phyloP scores from a whole-genome alignment of 2,888 invertebrate genomes.

The Melanophora roralis region DNA sequence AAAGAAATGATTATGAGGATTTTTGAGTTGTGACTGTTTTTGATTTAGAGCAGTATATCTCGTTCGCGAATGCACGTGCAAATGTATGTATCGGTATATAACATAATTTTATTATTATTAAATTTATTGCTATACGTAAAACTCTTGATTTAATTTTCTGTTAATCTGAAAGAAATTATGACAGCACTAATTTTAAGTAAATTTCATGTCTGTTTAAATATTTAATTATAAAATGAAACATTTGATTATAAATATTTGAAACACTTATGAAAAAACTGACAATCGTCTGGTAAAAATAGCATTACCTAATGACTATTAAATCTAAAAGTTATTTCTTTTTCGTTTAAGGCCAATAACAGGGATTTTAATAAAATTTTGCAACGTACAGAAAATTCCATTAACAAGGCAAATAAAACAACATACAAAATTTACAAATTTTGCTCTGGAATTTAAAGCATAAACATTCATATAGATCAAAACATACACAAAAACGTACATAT shows the following conservation, averaged over 20 bases:
- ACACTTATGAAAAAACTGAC: slow-evolving; percentile 6
- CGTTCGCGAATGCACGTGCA: no score
- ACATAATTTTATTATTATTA: neutral
- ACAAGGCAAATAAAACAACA: slow-evolving; percentile 11
- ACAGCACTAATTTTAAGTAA: slow-evolving; percentile 24
- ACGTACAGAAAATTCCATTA: slow-evolving; percentile 48
- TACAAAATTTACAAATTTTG: slow-evolving; percentile 33
- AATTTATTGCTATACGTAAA: neutral
- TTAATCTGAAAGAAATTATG: slow-evolving; percentile 4
- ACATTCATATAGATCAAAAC: neutral
- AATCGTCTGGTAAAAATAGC: slow-evolving; percentile 13
- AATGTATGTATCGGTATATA: no score
- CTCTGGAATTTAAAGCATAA: slow-evolving; percentile 41
- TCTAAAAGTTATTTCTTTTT: neutral
- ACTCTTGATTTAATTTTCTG: neutral
- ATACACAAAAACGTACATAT: neutral
- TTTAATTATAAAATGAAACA: neutral
- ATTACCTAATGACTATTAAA: slow-evolving; percentile 24
- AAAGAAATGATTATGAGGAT: no score
- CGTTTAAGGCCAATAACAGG: neutral
- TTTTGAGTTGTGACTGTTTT: no score
- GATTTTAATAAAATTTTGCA: neutral
- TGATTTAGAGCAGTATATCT: no score
- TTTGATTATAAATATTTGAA: neutral
- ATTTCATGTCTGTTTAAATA: neutral